phyloP scores from a whole-genome alignment of 2,888 invertebrate species.

The Vandiemenella viatica region DNA sequence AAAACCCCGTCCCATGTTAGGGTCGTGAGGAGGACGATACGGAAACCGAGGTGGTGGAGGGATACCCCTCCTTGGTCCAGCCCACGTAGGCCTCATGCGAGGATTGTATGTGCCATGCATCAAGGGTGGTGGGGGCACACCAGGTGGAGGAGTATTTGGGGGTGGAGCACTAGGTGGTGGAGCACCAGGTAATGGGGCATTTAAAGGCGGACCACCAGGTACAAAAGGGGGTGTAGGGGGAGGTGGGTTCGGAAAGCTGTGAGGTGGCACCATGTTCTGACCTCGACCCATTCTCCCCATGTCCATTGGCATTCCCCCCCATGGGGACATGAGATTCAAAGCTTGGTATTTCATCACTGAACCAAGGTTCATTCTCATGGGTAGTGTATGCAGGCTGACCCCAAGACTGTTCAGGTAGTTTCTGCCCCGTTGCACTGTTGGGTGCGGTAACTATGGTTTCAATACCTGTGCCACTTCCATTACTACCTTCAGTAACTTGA shows the following conservation, averaged over 20 bases:
- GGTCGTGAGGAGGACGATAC: conserved; percentile 4
- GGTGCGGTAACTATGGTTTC: no score
- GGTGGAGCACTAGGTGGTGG: not conserved
- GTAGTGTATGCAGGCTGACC: not conserved
- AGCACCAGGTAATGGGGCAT: not conserved
- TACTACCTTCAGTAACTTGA: not conserved
- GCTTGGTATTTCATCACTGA: conserved; percentile 7
- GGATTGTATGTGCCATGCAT: conserved; percentile 6
- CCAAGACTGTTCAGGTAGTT: not conserved
- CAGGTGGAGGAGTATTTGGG: not conserved
- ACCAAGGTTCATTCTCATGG: conserved; percentile 6
- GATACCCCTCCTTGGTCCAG: conserved; percentile 5
- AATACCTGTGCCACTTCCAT: not conserved
- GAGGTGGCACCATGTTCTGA: no score
- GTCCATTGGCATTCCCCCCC: not conserved
- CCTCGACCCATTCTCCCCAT: not conserved
- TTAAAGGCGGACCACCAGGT: not conserved
- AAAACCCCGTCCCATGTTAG: conserved; percentile 5
- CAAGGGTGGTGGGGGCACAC: not conserved
- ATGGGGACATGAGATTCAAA: conserved; percentile 3
- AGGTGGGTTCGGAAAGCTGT: not conserved
- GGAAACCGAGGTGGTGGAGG: conserved; percentile 5
- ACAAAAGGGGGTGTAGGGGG: no score
- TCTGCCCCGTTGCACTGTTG: no score
- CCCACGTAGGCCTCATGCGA: conserved; percentile 5